Evolutionary conservation across 2,113 vertebrate genomes (phyloP).

Genomic region (Gavia stellata): DNA sequence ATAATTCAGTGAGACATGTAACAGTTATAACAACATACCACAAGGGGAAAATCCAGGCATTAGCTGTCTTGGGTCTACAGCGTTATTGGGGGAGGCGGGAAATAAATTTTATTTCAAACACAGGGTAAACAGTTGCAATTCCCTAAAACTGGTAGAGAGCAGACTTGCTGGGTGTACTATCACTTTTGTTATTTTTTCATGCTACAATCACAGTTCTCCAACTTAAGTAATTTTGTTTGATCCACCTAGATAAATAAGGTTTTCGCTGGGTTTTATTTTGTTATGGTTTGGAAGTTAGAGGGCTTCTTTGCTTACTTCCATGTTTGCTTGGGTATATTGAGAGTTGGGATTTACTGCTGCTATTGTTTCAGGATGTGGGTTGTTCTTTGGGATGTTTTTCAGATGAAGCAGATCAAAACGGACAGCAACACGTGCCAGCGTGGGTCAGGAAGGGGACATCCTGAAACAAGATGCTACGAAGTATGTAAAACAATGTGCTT

Average conservation of each 20-base stretch:
- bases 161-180: background rate
- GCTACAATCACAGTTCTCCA: background rate
- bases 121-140: background rate
- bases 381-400: background rate
- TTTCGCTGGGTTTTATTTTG: background rate
- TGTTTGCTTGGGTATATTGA: background rate
- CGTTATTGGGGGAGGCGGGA: background rate
- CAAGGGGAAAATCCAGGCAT: background rate
- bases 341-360: background rate
- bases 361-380: background rate
- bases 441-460: background rate
- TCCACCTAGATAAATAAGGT: background rate
- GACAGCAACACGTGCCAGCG: background rate
- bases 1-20: background rate
- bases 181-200: background rate
- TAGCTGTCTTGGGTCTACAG: background rate
- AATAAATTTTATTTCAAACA: background rate
- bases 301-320: background rate
- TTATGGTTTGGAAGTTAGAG: background rate
- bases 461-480: constrained; percentile 22
- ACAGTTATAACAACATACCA: background rate
- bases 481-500: constrained; percentile 23
- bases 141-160: background rate
- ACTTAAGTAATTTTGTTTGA: background rate
- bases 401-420: background rate